Percentiles rank a stretch among this genome's conserved stretches.
phyloP scores from a whole-genome alignment of 2,888 invertebrate species.

The Autographa pulchrina region DNA sequence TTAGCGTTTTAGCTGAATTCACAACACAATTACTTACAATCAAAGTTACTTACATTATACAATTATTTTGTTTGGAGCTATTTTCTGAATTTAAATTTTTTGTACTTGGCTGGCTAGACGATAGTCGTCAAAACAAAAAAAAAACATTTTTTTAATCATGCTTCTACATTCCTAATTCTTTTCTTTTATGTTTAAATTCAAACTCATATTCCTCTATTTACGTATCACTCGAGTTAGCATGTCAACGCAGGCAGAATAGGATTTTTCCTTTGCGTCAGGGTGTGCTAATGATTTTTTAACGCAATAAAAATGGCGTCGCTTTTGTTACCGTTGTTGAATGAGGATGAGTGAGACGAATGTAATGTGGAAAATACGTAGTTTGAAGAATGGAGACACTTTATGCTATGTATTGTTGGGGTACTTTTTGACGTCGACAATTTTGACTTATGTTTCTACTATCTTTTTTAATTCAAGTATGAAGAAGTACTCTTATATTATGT shows the following conservation, averaged over 20 bases:
- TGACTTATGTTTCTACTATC: not conserved
- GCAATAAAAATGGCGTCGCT: conserved; percentile 58
- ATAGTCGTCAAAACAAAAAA: too few relatives aligned
- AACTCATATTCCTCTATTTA: conserved; percentile 31
- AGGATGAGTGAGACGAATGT: conserved; percentile 46
- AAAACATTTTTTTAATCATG: not conserved
- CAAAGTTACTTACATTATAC: not conserved
- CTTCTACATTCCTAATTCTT: not conserved
- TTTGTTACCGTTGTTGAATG: conserved; percentile 54
- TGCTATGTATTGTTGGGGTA: conserved; percentile 30
- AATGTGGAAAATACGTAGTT: conserved; percentile 44
- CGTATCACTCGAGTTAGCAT: conserved; percentile 43
- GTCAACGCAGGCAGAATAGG: conserved; percentile 49
- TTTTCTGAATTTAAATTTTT: not conserved
- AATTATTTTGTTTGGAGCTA: conserved; percentile 20
- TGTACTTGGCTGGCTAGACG: too few relatives aligned
- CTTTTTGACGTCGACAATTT: not conserved
- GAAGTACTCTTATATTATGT: too few relatives aligned
- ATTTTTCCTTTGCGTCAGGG: conserved; percentile 52
- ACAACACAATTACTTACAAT: conserved; percentile 9
- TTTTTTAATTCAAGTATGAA: too few relatives aligned
- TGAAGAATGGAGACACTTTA: not conserved
- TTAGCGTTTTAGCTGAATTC: conserved; percentile 23
- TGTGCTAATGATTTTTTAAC: conserved; percentile 64
- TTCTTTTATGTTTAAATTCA: not conserved